These are phyloP conservation scores for Neodiprion lecontei DNA, from an alignment of 1,140 invertebrate genomes.

Conservation along the genomic window DNA sequence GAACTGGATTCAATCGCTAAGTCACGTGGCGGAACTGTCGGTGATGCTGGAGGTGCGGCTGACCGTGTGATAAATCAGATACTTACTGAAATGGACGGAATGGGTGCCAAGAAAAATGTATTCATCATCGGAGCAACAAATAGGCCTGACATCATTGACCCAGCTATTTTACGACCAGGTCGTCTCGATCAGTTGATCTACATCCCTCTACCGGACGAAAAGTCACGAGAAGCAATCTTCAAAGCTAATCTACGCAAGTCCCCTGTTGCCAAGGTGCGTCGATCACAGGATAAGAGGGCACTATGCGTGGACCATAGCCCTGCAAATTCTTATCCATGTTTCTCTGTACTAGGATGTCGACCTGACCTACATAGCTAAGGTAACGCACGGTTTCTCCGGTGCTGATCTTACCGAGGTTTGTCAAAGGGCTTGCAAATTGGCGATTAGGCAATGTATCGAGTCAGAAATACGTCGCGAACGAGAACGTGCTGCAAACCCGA, in stretches of 20 bases:
- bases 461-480: conserved; percentile 90
- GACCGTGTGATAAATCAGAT: conserved; percentile 99
- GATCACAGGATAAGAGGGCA: conserved; percentile 9
- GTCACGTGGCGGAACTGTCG: conserved; percentile 94
- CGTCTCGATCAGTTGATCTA: conserved; percentile 99
- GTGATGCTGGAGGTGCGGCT: conserved; percentile 98
- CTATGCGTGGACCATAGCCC: neutral
- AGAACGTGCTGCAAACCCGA: conserved; percentile 81
- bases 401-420: conserved; percentile 99
- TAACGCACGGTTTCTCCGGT: conserved; percentile 96
- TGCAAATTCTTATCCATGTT: conserved; percentile 23
- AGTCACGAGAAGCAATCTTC: conserved; percentile 94
- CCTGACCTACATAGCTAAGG: conserved; percentile 92
- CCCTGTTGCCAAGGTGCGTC: conserved; percentile 82
- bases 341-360: conserved; percentile 82
- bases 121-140: conserved; percentile 99
- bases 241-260: conserved; percentile 96
- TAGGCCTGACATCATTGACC: conserved; percentile 96
- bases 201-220: conserved; percentile 99
- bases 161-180: conserved; percentile 97
- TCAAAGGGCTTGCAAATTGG: conserved; percentile 98
- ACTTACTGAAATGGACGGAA: conserved; percentile 99
- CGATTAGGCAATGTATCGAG: conserved; percentile 98
- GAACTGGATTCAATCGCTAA: conserved; percentile 99
- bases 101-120: conserved; percentile 99